Conservation (phyloP, 2,888 invertebrate genomes). For the Pogonocherus hispidulus region DNA sequence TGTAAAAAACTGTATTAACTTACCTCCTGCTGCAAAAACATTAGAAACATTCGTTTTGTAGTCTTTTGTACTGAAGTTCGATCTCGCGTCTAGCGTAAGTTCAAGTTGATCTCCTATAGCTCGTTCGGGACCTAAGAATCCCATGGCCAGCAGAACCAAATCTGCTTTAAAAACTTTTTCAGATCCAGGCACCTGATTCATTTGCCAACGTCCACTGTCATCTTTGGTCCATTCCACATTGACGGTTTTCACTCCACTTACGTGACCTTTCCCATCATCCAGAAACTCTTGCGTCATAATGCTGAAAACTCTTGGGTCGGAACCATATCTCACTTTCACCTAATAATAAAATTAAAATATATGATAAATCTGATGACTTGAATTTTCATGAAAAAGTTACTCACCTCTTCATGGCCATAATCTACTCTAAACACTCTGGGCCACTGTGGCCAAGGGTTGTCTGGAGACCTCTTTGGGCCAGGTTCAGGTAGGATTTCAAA, state of each 20-base stretch:
- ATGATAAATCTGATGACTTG: neutral
- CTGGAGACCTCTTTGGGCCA: slow-evolving; percentile 81
- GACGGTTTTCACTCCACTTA: slow-evolving; percentile 92
- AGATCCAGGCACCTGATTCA: slow-evolving; percentile 87
- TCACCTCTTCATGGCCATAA: slow-evolving; percentile 96
- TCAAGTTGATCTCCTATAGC: slow-evolving; percentile 85
- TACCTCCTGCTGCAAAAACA: slow-evolving; percentile 97
- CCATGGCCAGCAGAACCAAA: slow-evolving; percentile 97
- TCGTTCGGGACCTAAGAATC: slow-evolving; percentile 96
- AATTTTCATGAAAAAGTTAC: neutral
- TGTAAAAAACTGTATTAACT: slow-evolving; percentile 49
- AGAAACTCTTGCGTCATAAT: slow-evolving; percentile 96
- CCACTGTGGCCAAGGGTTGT: slow-evolving; percentile 99
- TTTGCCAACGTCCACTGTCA: slow-evolving; percentile 92
- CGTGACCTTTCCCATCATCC: slow-evolving; percentile 89
- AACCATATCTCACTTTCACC: slow-evolving; percentile 87
- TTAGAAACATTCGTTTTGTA: slow-evolving; percentile 91
- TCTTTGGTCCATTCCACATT: slow-evolving; percentile 96
- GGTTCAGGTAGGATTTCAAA: slow-evolving; percentile 98
- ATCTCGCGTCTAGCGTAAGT: slow-evolving; percentile 89
- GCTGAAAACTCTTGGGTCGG: slow-evolving; percentile 94
- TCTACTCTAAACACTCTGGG: slow-evolving; percentile 96
- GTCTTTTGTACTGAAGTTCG: slow-evolving; percentile 92
- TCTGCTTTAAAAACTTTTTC: slow-evolving; percentile 88
- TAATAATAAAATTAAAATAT: slow-evolving; percentile 39